Base-by-base conservation (phyloP, 2,888 invertebrate genomes). In the Sphaerophoria rueppellii region DNA sequence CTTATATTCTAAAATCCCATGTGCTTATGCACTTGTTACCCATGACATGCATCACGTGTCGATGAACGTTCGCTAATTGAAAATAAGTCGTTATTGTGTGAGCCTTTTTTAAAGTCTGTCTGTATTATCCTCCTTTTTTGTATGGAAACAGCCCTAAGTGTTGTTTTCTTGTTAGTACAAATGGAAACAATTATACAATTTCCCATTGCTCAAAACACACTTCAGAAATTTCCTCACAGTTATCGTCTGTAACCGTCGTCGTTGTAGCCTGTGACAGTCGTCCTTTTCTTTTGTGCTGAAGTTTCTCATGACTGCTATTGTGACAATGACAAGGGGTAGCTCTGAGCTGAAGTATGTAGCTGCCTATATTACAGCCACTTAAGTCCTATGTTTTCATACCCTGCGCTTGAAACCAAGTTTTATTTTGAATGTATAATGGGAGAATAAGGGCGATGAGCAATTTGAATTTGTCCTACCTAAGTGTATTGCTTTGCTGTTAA, bases 11-110 rank as follows among this genome's bases (percentile, higher is more conserved):
- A 77, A 75, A 74, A 73, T 85, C 85, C 76, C 81, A 85, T 85
- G 85, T 85, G 85, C 72, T 81, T 71, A 80, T 87, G 85, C 88
- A 88, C 88, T 88, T 88, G 88, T 88, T 88, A 88, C 87, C 88
- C 88, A 88, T 88, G 87, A 86, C 88, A 89, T 88, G 83, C 86
- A 87, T 88, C 88, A 88, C 88, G 88, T 89, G 88, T 83, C 88
- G 69, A 77, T 79, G 79, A 78, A 72, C 55, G 76, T 43, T 73
- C 58, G 63, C 85, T 85, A 85, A 85, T 85, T 85, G 85, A 85
- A 85, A 85, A 85, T 77, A 81, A 85, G 85, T 81, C 81, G 76
- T 85, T 85, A 80, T 85, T 76, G 72, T 80, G 46, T 70, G 76
- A 48, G 54, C 67, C 75, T 71, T 74, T 76, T 69, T 72, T 24